A percentile compares a stretch with the other conserved stretches of the same genome.
These are phyloP conservation scores for Malurus cyaneus DNA, from an alignment of 2,113 vertebrate genomes.

Conservation along the genomic window DNA sequence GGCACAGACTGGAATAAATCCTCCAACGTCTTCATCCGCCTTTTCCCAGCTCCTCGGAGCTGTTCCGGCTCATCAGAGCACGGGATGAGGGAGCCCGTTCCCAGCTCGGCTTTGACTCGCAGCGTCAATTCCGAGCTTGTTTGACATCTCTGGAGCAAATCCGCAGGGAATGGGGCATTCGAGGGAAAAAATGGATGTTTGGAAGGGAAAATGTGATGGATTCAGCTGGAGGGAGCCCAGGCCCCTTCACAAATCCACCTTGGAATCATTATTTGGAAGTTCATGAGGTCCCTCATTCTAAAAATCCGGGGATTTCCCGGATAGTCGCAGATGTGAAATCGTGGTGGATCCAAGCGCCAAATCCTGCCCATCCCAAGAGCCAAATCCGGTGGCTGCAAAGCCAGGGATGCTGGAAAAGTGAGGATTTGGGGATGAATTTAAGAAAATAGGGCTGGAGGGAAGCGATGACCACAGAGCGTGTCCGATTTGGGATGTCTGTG, in stretches of 20 bases:
- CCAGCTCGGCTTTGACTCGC: neutral
- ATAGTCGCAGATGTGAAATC: fast-evolving
- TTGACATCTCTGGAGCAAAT: neutral
- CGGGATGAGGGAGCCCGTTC: neutral
- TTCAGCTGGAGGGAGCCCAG: neutral
- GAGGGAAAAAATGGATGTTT: neutral
- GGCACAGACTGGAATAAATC: neutral
- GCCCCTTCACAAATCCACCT: neutral
- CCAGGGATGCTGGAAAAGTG: neutral
- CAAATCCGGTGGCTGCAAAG: neutral
- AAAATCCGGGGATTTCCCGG: neutral
- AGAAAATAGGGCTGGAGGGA: neutral
- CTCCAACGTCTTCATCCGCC: neutral
- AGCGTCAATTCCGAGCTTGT: neutral
- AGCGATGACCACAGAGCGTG: neutral
- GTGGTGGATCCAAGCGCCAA: fast-evolving
- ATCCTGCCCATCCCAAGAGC: fast-evolving
- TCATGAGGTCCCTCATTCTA: neutral
- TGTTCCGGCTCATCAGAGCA: neutral
- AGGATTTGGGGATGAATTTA: neutral
- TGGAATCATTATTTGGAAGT: neutral
- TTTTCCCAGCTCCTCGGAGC: neutral
- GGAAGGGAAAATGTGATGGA: fast-evolving
- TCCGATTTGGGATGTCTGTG: too few relatives aligned
- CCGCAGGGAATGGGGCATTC: neutral